A percentile compares a stretch with the other conserved stretches of the same genome.
Evolutionary conservation across 2,888 invertebrate species (phyloP).

Genomic region (Drosophila austrosaltans): DNA sequence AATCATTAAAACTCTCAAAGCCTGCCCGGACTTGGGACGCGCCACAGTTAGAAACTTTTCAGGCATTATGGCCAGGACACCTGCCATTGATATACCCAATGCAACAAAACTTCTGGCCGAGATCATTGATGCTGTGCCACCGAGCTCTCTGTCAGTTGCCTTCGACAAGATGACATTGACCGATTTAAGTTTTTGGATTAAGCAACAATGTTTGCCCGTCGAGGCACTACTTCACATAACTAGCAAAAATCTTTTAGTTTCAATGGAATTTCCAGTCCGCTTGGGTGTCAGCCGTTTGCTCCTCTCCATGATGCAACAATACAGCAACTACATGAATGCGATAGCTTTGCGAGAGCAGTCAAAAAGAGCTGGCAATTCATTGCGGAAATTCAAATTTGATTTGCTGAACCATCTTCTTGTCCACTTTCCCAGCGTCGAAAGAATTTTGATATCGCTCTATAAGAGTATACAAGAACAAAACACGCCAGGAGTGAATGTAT

Average conservation of each 20-base stretch:
- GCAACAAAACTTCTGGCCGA: constrained; percentile 66
- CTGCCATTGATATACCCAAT: constrained; percentile 53
- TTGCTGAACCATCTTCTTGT: constrained; percentile 82
- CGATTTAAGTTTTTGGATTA: constrained; percentile 80
- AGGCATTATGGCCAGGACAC: constrained; percentile 84
- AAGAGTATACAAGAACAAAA: constrained; percentile 59
- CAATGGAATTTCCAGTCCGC: constrained; percentile 71
- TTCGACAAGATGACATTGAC: constrained; percentile 81
- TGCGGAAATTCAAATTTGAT: constrained; percentile 82
- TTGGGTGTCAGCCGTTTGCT: constrained; percentile 81
- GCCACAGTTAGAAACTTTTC: constrained; percentile 86
- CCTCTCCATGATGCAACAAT: constrained; percentile 83
- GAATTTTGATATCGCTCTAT: constrained; percentile 78
- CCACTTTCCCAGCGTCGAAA: constrained; percentile 81
- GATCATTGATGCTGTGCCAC: constrained; percentile 76
- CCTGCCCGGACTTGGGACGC: constrained; percentile 89
- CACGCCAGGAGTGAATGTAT: constrained; percentile 68
- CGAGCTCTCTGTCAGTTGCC: constrained; percentile 63
- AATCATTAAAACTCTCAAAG: constrained; percentile 86
- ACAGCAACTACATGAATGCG: constrained; percentile 80
- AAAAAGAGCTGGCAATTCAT: constrained; percentile 71
- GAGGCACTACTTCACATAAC: constrained; percentile 77
- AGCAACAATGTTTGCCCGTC: constrained; percentile 79
- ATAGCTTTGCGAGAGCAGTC: constrained; percentile 77
- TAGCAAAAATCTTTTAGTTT: constrained; percentile 53